phyloP scores from a whole-genome alignment of 2,888 invertebrate genomes.

The Brenthis hecate region DNA sequence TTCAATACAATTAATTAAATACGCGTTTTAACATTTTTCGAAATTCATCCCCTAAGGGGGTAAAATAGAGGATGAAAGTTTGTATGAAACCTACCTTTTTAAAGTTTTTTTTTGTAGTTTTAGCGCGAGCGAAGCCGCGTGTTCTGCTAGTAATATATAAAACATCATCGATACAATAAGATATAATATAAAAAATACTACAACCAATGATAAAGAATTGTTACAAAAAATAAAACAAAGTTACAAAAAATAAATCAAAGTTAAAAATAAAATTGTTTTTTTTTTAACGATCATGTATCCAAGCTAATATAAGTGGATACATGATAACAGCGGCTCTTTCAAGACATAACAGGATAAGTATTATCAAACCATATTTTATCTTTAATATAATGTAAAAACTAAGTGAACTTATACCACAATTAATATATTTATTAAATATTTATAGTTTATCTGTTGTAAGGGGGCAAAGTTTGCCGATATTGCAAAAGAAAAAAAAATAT shows the following conservation, averaged over 20 bases:
- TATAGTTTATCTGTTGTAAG: no score
- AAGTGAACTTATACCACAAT: background rate
- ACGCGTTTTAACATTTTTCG: no score
- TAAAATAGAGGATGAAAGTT: no score
- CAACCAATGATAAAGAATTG: background rate
- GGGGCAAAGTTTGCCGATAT: no score
- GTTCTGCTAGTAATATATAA: no score
- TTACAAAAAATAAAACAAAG: conserved; percentile 6
- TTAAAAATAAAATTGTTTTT: conserved; percentile 18
- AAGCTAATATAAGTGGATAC: conserved; percentile 5
- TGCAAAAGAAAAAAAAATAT: no score
- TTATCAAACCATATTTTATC: conserved; percentile 16
- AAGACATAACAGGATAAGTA: conserved; percentile 19
- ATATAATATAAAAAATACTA: background rate
- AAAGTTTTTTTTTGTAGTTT: no score
- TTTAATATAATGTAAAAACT: conserved; percentile 7
- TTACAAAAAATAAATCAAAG: conserved; percentile 13
- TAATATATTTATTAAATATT: no score
- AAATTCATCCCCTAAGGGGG: no score
- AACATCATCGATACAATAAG: background rate
- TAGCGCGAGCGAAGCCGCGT: no score
- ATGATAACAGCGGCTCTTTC: conserved; percentile 13
- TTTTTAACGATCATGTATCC: conserved; percentile 15
- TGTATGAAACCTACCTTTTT: no score
- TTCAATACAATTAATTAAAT: no score